Evolutionary conservation across 2,797 vertebrate genomes (phyloP).

Genomic region (Emydoidea blandingii): DNA sequence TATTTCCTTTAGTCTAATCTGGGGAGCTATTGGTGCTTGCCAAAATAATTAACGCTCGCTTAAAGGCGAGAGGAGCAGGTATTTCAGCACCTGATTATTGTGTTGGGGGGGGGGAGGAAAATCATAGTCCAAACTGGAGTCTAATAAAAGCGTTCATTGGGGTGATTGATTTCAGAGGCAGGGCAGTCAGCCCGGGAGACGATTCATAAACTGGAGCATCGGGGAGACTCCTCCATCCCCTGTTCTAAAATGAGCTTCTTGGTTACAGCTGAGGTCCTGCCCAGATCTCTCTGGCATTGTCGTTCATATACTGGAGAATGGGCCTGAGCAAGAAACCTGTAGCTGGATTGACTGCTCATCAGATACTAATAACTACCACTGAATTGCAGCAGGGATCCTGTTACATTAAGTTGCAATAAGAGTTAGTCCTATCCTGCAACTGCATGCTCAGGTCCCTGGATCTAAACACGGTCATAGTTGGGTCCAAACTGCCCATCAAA

Average conservation of each 20-base stretch:
- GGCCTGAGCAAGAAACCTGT: rapidly evolving
- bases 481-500: not conserved
- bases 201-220: not conserved
- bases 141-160: not conserved
- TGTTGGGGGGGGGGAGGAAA: not conserved
- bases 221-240: not conserved
- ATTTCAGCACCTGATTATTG: not conserved
- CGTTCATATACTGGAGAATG: not conserved
- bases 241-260: rapidly evolving
- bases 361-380: not conserved
- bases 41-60: constrained; percentile 33
- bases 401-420: not conserved
- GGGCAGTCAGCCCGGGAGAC: not conserved
- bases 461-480: rapidly evolving
- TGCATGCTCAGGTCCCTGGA: rapidly evolving
- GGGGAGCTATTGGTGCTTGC: not conserved
- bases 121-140: not conserved
- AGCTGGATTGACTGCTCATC: not conserved
- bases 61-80: not conserved
- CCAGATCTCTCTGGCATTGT: not conserved
- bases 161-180: not conserved
- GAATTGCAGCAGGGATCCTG: not conserved
- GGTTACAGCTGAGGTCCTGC: not conserved
- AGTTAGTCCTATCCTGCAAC: not conserved
- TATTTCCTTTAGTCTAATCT: constrained; percentile 6